Evolutionary conservation across 2,113 vertebrate species (phyloP).

Genomic region (Cervus canadensis): DNA sequence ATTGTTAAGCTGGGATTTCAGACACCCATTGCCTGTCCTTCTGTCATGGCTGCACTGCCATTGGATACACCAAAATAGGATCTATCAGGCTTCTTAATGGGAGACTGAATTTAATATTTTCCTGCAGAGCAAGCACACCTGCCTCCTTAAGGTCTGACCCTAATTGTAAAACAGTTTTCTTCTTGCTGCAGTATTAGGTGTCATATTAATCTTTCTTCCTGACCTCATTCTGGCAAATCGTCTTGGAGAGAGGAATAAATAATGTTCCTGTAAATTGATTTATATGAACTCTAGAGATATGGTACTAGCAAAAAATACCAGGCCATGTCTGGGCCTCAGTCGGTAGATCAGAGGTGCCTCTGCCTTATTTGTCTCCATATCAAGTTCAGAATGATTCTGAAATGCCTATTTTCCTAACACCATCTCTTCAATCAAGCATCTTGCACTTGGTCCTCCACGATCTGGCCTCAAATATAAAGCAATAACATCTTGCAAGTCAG

Average conservation of each 20-base stretch:
- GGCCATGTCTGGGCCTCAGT: neutral
- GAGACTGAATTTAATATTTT: neutral
- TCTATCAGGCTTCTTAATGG: neutral
- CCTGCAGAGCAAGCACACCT: conserved; percentile 1
- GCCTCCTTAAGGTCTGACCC: conserved; percentile 45
- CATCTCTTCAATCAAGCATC: neutral
- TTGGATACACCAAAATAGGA: neutral
- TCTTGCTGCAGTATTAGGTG: conserved; percentile 48
- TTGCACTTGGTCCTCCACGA: neutral
- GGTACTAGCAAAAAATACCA: conserved; percentile 25
- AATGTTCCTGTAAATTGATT: conserved; percentile 66
- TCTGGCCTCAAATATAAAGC: neutral
- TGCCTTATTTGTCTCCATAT: conserved; percentile 2
- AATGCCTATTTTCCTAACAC: neutral
- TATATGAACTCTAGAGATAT: conserved; percentile 58
- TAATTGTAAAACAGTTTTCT: conserved; percentile 59
- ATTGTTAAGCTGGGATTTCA: neutral
- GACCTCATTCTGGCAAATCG: conserved; percentile 74
- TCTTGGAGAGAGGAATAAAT: conserved; percentile 68
- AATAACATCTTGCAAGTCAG: neutral
- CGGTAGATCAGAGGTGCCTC: conserved; percentile 29
- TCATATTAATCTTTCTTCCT: conserved; percentile 72
- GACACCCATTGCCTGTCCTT: neutral
- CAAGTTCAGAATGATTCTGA: neutral
- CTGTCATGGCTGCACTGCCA: too few relatives aligned